Conservation (phyloP, 1,140 invertebrate species). For the Patella vulgata region DNA sequence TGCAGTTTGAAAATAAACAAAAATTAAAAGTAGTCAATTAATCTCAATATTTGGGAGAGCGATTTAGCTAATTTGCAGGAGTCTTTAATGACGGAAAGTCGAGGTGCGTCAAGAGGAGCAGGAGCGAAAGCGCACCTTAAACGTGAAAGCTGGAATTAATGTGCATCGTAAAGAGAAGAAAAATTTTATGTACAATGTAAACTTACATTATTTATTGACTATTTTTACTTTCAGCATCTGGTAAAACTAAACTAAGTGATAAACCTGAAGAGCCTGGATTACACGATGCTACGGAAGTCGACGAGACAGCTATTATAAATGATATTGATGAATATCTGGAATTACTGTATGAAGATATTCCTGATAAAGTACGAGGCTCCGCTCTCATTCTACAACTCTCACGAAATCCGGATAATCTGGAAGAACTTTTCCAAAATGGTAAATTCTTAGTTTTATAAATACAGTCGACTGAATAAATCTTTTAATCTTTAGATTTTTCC, state of each 20-base stretch:
- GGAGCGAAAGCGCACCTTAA: no score
- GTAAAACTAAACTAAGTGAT: slow-evolving; percentile 58
- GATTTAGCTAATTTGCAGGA: no score
- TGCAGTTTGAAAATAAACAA: no score
- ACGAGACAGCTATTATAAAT: slow-evolving; percentile 78
- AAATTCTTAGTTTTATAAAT: no score
- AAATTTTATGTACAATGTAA: no score
- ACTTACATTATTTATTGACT: no score
- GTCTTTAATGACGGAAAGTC: no score
- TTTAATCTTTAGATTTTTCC: not conserved
- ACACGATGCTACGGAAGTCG: slow-evolving; percentile 62
- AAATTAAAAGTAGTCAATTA: no score
- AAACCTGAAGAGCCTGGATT: slow-evolving; percentile 58
- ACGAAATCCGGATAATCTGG: slow-evolving; percentile 91
- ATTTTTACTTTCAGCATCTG: slow-evolving; percentile 41
- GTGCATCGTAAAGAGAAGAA: no score
- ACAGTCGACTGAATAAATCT: not conserved
- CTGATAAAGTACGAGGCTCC: slow-evolving; percentile 93
- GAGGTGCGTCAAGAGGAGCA: no score
- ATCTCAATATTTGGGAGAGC: no score
- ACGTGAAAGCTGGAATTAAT: no score
- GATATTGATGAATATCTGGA: slow-evolving; percentile 91
- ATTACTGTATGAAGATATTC: slow-evolving; percentile 92
- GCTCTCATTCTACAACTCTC: slow-evolving; percentile 89
- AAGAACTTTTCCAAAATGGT: slow-evolving; percentile 81